Conservation (phyloP, 2,797 vertebrate genomes). For the Sitta carolinensis region DNA sequence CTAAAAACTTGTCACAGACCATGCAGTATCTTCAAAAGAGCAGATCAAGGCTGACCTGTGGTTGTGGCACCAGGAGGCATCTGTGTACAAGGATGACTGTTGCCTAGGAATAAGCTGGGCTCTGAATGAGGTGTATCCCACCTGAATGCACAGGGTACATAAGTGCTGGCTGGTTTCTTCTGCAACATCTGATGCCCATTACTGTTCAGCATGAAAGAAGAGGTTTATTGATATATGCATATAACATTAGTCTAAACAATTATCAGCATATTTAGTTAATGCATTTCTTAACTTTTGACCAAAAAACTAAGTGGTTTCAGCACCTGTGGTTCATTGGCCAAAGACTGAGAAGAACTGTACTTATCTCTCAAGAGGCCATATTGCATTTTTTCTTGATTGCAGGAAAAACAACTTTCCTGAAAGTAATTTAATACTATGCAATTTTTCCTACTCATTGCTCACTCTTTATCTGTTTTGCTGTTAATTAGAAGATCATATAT, state of each 20-base stretch:
- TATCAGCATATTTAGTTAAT: background rate
- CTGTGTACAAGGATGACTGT: background rate
- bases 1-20: no score
- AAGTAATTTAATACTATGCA: background rate
- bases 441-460: background rate
- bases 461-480: background rate
- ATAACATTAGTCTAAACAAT: background rate
- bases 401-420: background rate
- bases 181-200: background rate
- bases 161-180: background rate
- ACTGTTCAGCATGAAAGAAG: background rate
- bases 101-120: background rate
- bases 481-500: background rate
- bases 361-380: background rate
- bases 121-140: background rate
- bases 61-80: background rate
- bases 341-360: background rate
- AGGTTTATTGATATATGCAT: background rate
- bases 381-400: background rate
- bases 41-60: background rate
- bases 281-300: background rate
- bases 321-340: background rate
- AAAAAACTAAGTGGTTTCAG: background rate
- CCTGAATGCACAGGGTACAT: background rate
- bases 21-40: background rate